Base-by-base conservation (phyloP, 1,140 invertebrate genomes). In the Drosophila willistoni region DNA sequence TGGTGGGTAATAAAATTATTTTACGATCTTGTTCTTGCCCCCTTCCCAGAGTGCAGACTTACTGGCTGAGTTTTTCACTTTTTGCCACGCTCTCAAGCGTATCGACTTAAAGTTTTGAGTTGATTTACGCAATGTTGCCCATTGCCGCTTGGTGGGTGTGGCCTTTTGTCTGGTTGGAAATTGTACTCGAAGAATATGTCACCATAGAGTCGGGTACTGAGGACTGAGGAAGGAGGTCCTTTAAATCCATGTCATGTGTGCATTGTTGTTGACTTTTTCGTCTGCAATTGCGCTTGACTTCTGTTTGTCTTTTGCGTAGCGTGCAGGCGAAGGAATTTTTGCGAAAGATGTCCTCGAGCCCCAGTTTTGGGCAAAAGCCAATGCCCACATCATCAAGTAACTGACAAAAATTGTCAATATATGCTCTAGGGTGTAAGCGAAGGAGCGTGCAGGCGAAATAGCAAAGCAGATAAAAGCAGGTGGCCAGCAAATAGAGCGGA, bases 1-100 rank as follows among this genome's bases (percentile, higher is more conserved):
- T 86, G 83, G 54, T 65, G 68, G 77, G 84, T 79, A 82, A 87
- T 86, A 83, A 86, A 86, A 86, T 86, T 68, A 86, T 87, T 86
- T 86, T 80, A 87, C 84, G 83, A 86, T 87, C 80, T 74, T 69
- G 70, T 86, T 86, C 22, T 64, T 41, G 56, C 47, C 29, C 47
- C 36, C 36, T 36, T 34, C n/a, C 12, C 14, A 6, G 29, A 5
- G 0, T 29, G 29, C 51, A 12, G 3, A 12, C 14, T 19, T 5
- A 13, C 10, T 44, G 3, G 22, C 25, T 3, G 19, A 10, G 14
- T 25, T 22, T 51, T 39, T 36, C 29, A 14, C 44, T 47, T 25
- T 25, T 14, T 44, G 29, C 29, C 10, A 22, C 36, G 63, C 71
- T 74, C 56, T 54, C 65, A 72, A 77, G 73, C 66, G 59, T 70